Percentiles rank a stretch among this genome's conserved stretches.
Evolutionary conservation across 2,113 vertebrate species (phyloP).

Genomic region (Orientallactaga bullata): DNA sequence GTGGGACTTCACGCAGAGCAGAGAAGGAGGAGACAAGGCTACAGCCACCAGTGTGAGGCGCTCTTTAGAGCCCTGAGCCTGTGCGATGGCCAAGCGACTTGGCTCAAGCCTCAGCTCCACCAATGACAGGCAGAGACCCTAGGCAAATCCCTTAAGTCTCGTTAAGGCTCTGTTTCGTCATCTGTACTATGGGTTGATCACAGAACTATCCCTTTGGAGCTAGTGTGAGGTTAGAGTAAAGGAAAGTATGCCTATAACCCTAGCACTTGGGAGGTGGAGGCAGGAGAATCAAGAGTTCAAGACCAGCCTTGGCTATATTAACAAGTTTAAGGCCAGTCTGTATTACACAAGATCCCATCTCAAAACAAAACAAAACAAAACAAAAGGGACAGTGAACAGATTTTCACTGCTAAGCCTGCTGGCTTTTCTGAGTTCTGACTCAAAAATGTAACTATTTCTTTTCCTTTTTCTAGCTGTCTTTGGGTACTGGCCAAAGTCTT

Average conservation of each 20-base stretch:
- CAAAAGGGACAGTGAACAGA: too few species aligned
- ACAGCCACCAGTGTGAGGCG: background rate
- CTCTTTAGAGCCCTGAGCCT: background rate
- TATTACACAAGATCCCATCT: background rate
- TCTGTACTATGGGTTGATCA: background rate
- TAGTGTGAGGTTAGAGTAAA: background rate
- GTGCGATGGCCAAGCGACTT: background rate
- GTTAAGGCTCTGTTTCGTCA: background rate
- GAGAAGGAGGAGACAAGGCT: background rate
- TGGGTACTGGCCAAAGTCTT: too few species aligned
- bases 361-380: background rate
- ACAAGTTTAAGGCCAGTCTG: background rate
- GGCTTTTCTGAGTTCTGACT: too few species aligned
- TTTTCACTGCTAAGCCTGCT: too few species aligned
- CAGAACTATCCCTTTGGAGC: background rate
- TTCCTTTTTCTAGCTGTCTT: too few species aligned
- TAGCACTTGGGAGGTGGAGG: background rate
- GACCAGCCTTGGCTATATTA: background rate
- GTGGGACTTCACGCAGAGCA: background rate
- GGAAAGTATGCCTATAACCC: background rate
- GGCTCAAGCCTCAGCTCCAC: background rate
- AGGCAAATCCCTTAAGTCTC: background rate
- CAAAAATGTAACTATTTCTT: too few species aligned
- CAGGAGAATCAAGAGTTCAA: background rate
- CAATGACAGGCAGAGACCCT: background rate